These are phyloP conservation scores for Microtus montanus DNA, from an alignment of 2,113 vertebrate species.

Conservation along the genomic window DNA sequence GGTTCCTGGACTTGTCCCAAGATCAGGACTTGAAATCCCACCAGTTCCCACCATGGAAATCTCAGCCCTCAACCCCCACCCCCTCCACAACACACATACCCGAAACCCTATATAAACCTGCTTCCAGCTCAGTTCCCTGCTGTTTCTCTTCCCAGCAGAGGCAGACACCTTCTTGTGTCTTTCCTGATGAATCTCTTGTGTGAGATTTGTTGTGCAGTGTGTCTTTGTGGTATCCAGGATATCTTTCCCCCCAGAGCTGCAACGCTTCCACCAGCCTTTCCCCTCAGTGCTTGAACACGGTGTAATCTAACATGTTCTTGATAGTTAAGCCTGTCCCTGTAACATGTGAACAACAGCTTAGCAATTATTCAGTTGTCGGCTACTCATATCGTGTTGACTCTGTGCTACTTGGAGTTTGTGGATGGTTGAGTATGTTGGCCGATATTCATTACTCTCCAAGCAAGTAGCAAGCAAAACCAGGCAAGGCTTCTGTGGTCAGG, in stretches of 20 bases:
- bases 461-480: no score
- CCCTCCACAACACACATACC: no score
- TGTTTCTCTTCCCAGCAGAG: neutral
- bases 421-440: no score
- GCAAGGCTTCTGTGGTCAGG: no score
- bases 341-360: neutral
- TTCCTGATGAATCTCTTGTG: neutral
- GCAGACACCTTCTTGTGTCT: neutral
- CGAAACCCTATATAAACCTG: neutral
- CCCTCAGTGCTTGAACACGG: neutral
- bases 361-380: neutral
- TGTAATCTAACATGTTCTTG: neutral
- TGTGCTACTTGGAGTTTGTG: no score
- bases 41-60: neutral
- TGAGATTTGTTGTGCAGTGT: neutral
- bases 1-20: neutral
- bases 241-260: neutral
- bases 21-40: neutral
- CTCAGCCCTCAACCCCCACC: neutral
- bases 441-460: no score
- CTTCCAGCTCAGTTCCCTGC: neutral
- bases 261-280: neutral
- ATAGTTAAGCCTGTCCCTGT: neutral
- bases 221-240: neutral
- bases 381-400: no score